Percentiles rank a stretch among this genome's conserved stretches.
These are phyloP conservation scores for Eilema sororculum DNA, from an alignment of 2,888 invertebrate species.

Conservation along the genomic window DNA sequence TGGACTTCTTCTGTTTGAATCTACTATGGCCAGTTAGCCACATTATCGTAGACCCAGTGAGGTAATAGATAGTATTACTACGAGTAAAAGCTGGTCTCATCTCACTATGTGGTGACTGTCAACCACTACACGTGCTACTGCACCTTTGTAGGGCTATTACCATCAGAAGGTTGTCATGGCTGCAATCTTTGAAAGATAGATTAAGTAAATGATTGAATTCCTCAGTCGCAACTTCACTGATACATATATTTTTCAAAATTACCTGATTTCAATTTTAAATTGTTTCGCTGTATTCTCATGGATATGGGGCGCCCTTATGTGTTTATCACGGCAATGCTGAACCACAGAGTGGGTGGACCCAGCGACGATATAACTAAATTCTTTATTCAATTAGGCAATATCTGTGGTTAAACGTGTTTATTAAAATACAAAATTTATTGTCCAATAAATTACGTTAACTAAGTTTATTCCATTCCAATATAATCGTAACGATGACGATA, in stretches of 20 bases:
- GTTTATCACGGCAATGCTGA: not conserved
- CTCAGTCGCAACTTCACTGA: not conserved
- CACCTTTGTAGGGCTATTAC: too few relatives aligned
- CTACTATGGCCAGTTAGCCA: too few relatives aligned
- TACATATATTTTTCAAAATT: not conserved
- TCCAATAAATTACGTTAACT: constrained; percentile 39
- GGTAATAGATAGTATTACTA: too few relatives aligned
- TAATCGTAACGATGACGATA: constrained; percentile 48
- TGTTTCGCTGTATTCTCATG: not conserved
- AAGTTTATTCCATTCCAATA: constrained; percentile 43
- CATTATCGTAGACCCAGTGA: too few relatives aligned
- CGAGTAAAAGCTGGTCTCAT: not conserved
- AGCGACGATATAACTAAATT: constrained; percentile 14
- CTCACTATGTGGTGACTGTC: not conserved
- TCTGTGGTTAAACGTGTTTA: constrained; percentile 27
- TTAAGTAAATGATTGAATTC: too few relatives aligned
- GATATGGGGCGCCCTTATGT: not conserved
- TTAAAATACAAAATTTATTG: constrained; percentile 46
- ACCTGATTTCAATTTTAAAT: not conserved
- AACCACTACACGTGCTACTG: not conserved
- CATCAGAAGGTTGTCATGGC: not conserved
- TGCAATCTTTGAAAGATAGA: too few relatives aligned
- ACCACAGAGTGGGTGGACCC: not conserved
- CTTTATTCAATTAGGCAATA: constrained; percentile 35
- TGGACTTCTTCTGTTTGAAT: too few relatives aligned